phyloP scores from a whole-genome alignment of 2,888 invertebrate species.

The Agriopis marginaria region DNA sequence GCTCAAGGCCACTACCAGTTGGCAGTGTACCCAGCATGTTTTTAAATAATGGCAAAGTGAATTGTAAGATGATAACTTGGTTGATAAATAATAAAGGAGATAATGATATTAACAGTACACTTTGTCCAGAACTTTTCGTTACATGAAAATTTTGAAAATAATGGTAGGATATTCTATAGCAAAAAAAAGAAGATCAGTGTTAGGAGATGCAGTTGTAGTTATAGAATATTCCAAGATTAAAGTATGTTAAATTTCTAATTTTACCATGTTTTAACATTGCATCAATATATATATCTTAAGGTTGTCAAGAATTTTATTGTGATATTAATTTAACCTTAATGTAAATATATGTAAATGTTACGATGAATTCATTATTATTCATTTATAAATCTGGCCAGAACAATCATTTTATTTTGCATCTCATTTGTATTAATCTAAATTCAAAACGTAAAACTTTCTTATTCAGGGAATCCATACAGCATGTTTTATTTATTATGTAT shows the following conservation, averaged over 20 bases:
- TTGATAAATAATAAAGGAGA: too few species aligned
- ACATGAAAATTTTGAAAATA: too few species aligned
- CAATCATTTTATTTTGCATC: constrained; percentile 34
- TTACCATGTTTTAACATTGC: neutral
- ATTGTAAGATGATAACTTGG: neutral
- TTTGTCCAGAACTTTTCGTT: too few species aligned
- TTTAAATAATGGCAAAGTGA: too few species aligned
- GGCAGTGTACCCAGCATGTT: too few species aligned
- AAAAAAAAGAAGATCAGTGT: too few species aligned
- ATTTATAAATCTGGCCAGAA: constrained; percentile 23
- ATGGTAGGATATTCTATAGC: too few species aligned
- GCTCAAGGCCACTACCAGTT: too few species aligned
- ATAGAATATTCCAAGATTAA: too few species aligned
- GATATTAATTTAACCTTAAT: constrained; percentile 16
- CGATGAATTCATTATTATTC: constrained; percentile 14
- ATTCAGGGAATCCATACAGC: constrained; percentile 27
- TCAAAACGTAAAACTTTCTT: constrained; percentile 34
- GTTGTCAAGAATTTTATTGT: constrained; percentile 3
- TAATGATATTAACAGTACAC: too few species aligned
- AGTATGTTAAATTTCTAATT: neutral
- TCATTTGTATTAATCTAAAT: constrained; percentile 37
- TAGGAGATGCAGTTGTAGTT: too few species aligned
- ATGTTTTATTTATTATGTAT: constrained; percentile 36
- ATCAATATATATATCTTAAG: neutral
- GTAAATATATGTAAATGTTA: constrained; percentile 20